phyloP scores from a whole-genome alignment of 2,797 vertebrate genomes.

The Phoxinus dragarum region DNA sequence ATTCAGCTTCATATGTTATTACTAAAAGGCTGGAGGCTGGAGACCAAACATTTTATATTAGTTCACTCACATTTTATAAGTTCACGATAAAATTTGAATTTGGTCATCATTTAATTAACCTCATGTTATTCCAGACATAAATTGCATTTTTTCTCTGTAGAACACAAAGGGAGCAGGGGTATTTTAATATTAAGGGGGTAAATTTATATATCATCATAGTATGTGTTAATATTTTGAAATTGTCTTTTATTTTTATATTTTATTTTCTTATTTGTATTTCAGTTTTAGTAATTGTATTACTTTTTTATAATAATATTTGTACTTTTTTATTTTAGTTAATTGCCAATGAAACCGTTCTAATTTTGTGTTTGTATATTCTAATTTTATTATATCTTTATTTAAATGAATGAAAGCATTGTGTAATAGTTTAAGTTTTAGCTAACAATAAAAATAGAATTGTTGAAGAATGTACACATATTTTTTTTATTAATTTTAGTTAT shows the following conservation, averaged over 20 bases:
- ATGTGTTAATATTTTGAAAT: not conserved
- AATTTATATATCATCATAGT: not conserved
- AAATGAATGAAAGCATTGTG: not conserved
- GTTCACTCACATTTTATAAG: conserved; percentile 8
- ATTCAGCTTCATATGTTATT: conserved; percentile 4
- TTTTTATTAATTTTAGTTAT: no score
- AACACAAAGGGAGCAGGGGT: not conserved
- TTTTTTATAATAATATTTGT: not conserved
- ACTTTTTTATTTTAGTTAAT: not conserved
- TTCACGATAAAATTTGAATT: not conserved
- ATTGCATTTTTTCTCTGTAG: not conserved
- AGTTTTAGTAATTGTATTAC: not conserved
- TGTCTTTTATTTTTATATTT: not conserved
- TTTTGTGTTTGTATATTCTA: not conserved
- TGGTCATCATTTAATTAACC: not conserved
- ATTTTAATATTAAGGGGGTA: not conserved
- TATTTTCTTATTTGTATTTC: not conserved
- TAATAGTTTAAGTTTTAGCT: not conserved
- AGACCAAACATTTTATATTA: conserved; percentile 19
- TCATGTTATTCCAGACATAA: not conserved
- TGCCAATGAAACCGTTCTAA: not conserved
- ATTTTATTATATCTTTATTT: not conserved
- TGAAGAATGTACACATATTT: no score
- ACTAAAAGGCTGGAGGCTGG: not conserved
- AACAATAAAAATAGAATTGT: not conserved